Base-by-base conservation (phyloP, 2,888 invertebrate genomes). In the Coelopa pilipes region DNA sequence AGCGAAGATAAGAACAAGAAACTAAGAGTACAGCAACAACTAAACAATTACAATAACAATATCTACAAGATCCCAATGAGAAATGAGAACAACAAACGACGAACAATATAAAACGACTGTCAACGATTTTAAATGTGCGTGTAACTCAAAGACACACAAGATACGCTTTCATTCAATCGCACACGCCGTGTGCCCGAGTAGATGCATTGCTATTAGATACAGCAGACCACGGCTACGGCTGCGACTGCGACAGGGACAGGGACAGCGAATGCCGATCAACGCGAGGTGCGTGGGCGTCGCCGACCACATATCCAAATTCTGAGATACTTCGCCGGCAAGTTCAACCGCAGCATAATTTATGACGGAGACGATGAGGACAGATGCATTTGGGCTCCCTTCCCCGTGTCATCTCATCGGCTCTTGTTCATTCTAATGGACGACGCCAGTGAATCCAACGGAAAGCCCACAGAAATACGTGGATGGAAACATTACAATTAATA, bases 141-240 rank as follows among this genome's bases (percentile, higher is more conserved):
- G 69, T 69, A 59, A 59, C 69, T 69, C 46, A 69, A 69, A 69
- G 57, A 69, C 57, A 59, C 69, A 69, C 47, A 69, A 34, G 34
- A 34, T 34, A 34, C 34, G 34, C 7, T 69, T 69, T 50, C 66
- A 66, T 66, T 66, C 50, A 66, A 66, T 21, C 66, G 19, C 66
- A 66, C 13, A 66, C 50, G 24, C 19, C 13, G 17, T 65, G 24
- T 47, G 19, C 47, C 17, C 49, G 46, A 17, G 47, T 46, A 49
- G 50, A 66, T 66, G 50, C 50, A 66, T 15, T 50, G 50, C 49
- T n/a, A 66, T 46, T 19, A 65, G 17, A 65, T 49, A 65, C 65
- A 3, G 47, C 50, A 50, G 49, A 66, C 53, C 50, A 21, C 50
- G 47, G 15, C 21, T 9, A 34, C 34, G 34, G 7, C 34, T 4